These are phyloP conservation scores for Caenorhabditis remanei DNA, from an alignment of 1,140 invertebrate species.

Conservation along the genomic window DNA sequence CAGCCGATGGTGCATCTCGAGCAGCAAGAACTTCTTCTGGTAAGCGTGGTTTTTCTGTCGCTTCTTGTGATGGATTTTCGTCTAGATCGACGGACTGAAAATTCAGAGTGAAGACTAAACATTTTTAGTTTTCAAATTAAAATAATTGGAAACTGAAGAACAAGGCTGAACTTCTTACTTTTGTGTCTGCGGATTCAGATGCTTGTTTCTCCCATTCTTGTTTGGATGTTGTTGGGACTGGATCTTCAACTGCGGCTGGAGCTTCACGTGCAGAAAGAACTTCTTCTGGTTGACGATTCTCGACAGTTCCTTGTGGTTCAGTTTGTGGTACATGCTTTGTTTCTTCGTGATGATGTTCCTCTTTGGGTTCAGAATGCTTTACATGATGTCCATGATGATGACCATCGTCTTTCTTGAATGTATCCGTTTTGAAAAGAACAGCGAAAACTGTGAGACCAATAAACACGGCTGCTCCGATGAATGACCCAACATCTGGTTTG, in stretches of 20 bases:
- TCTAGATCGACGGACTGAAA: slow-evolving; percentile 7
- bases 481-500: slow-evolving; percentile 16
- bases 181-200: not conserved
- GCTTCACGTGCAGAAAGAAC: not conserved
- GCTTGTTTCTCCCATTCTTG: not conserved
- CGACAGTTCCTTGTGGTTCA: not conserved
- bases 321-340: not conserved
- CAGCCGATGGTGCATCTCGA: not conserved
- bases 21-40: too few relatives aligned
- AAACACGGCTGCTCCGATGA: slow-evolving; percentile 38
- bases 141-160: not conserved
- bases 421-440: slow-evolving; percentile 51
- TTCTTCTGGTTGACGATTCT: not conserved
- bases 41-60: not conserved
- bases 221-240: slow-evolving; percentile 14
- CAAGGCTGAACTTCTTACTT: not conserved
- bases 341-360: not conserved
- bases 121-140: too few relatives aligned
- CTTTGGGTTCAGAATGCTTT: not conserved
- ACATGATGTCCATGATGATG: slow-evolving; percentile 9
- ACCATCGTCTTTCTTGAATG: slow-evolving; percentile 46
- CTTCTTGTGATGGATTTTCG: not conserved
- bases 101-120: not conserved
- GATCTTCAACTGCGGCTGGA: slow-evolving; percentile 17
- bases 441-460: slow-evolving; percentile 42